Base-by-base conservation (phyloP, 2,797 vertebrate species). In the Epinephelus malabaricus region DNA sequence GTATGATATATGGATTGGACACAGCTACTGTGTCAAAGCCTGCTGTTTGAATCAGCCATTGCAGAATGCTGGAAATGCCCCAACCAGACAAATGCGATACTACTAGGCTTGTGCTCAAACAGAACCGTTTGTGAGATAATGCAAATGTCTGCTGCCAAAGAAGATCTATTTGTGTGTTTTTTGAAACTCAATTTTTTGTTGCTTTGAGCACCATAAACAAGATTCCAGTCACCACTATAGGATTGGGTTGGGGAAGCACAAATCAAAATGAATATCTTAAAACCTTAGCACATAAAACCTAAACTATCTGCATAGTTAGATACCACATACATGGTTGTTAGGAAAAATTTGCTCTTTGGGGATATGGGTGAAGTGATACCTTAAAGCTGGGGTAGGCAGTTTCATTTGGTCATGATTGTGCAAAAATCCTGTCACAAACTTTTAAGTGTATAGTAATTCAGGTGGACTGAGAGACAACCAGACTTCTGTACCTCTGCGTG, bases 161-260 rank as follows among this genome's bases (percentile, higher is more conserved):
- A 51, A 23, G 18, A 59, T 23, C 19, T 61, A 38, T 74, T 64
- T 47, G 13, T 61, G 49, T 23, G 6, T 54, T 63, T 45, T 45
- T 43, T 14, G 23, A 38, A 23, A 50, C 27, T 25, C 17, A 6
- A 5, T 30, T 49, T 21, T 47, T 40, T 15, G 1, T 23, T 58
- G 19, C 30, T 74, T n/a, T 59, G 15, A 69, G n/a, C 25, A 23
- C 14, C 14, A 30, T 34, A n/a, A 55, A 56, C 79, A 45, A 56
- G 46, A 50, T 77, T 60, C 25, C 21, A 21, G 47, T 73, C 45
- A 27, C 21, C 15, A 49, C 14, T 4, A 17, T 34, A 25, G n/a
- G 49, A 69, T 1, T 50, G 23, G n/a, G 13, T 18, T 50, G 17
- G 40, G 43, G 40, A 47, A 19, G 40, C 55, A 40, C 34, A 71